These are phyloP conservation scores for Chamaea fasciata DNA, from an alignment of 2,113 vertebrate species.

Conservation along the genomic window DNA sequence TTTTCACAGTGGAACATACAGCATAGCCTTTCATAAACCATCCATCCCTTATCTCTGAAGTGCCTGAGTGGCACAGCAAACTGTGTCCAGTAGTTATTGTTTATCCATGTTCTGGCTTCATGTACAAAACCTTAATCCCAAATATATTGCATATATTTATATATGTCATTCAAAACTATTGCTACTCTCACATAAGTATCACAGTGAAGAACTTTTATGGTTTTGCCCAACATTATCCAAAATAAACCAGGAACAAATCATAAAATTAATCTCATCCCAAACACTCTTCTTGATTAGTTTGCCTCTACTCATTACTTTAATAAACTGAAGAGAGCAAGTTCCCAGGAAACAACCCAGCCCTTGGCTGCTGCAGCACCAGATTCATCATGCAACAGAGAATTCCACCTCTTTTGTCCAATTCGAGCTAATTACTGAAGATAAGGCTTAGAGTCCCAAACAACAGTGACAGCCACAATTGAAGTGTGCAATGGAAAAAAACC, in stretches of 20 bases:
- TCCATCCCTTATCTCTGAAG: not conserved
- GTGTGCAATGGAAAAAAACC: not conserved
- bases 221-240: not conserved
- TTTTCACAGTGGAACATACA: not conserved
- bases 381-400: not conserved
- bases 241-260: not conserved
- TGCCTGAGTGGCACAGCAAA: not conserved
- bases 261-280: not conserved
- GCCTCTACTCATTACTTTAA: not conserved
- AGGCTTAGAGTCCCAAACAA: not conserved
- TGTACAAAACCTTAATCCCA: not conserved
- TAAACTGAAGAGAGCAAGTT: not conserved
- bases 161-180: not conserved
- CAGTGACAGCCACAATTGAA: not conserved
- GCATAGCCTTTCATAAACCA: not conserved
- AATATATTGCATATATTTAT: not conserved
- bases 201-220: not conserved
- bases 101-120: not conserved
- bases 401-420: not conserved
- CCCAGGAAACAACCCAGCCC: not conserved
- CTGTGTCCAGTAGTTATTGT: not conserved
- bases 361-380: not conserved
- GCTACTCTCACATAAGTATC: not conserved
- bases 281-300: not conserved
- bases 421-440: not conserved